Evolutionary conservation across 2,113 vertebrate genomes (phyloP).

Genomic region (Pteruthius melanotis): DNA sequence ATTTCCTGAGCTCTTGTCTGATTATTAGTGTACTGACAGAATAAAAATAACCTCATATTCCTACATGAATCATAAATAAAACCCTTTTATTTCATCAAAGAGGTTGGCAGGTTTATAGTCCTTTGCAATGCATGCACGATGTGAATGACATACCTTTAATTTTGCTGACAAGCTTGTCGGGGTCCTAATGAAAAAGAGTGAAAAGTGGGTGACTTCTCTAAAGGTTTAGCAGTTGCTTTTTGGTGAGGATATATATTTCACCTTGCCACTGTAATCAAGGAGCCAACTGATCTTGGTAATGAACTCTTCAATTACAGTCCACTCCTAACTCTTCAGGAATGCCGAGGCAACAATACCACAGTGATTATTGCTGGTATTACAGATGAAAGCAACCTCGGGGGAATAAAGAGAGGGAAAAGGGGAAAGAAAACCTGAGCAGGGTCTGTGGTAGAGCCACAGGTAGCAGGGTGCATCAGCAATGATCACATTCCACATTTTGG

Average conservation of each 20-base stretch:
- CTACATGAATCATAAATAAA: slow-evolving; percentile 87
- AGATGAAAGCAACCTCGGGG: slow-evolving; percentile 18
- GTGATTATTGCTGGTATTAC: slow-evolving; percentile 61
- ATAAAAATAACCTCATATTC: slow-evolving; percentile 85
- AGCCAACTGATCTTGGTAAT: slow-evolving; percentile 76
- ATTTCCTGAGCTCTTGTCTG: slow-evolving; percentile 78
- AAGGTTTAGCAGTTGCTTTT: slow-evolving; percentile 83
- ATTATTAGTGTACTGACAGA: slow-evolving; percentile 84
- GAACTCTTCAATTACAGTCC: slow-evolving; percentile 78
- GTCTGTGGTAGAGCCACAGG: not conserved
- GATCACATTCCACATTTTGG: not conserved
- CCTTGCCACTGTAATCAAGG: slow-evolving; percentile 76
- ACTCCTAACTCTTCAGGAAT: slow-evolving; percentile 69
- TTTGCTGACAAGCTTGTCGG: slow-evolving; percentile 93
- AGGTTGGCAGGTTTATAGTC: slow-evolving; percentile 90
- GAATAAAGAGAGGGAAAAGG: too few relatives aligned
- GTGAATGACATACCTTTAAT: slow-evolving; percentile 96
- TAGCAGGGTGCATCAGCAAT: not conserved
- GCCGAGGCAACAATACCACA: slow-evolving; percentile 49
- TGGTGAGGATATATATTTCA: slow-evolving; percentile 78
- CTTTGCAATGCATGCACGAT: slow-evolving; percentile 85
- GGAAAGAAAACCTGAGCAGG: not conserved
- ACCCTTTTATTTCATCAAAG: slow-evolving; percentile 86
- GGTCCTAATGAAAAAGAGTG: slow-evolving; percentile 78
- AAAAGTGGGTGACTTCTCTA: slow-evolving; percentile 85